Conservation (phyloP, 1,140 invertebrate species). For the Phocides pigmalion region DNA sequence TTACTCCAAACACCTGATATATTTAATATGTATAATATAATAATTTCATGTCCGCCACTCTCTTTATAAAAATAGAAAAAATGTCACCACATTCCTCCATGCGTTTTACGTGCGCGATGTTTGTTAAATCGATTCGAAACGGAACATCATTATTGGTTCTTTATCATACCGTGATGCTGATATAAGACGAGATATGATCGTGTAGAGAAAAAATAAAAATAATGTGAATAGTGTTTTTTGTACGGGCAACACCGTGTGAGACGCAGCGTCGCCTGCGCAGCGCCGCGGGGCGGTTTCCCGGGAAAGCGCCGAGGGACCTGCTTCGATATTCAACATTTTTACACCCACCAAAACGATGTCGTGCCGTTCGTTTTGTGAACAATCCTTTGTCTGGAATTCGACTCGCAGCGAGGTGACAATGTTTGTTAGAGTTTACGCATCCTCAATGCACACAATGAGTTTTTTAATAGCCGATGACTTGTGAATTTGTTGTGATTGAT, state of each 20-base stretch:
- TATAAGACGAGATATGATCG: conserved; percentile 71
- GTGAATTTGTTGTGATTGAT: conserved; percentile 82
- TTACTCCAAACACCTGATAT: too few species aligned
- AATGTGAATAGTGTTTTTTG: conserved; percentile 72
- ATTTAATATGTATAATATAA: too few species aligned
- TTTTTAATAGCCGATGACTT: conserved; percentile 82
- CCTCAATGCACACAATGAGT: conserved; percentile 70
- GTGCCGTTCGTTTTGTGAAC: conserved; percentile 57
- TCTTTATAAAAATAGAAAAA: conserved; percentile 44
- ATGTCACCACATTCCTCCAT: conserved; percentile 67
- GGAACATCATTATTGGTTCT: conserved; percentile 82
- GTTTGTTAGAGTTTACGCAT: conserved; percentile 75
- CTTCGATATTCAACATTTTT: conserved; percentile 73
- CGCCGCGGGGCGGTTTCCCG: conserved; percentile 77
- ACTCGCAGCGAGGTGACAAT: conserved; percentile 76
- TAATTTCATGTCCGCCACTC: too few species aligned
- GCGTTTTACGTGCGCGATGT: conserved; percentile 47
- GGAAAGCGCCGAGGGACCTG: conserved; percentile 65
- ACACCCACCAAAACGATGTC: conserved; percentile 73
- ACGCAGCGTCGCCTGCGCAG: conserved; percentile 70
- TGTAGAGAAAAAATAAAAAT: conserved; percentile 62
- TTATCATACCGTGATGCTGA: conserved; percentile 74
- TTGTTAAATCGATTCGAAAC: conserved; percentile 71
- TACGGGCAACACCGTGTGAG: conserved; percentile 69
- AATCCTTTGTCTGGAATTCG: conserved; percentile 70